Evolutionary conservation across 2,113 vertebrate species (phyloP).

Genomic region (Cygnus buccinator): DNA sequence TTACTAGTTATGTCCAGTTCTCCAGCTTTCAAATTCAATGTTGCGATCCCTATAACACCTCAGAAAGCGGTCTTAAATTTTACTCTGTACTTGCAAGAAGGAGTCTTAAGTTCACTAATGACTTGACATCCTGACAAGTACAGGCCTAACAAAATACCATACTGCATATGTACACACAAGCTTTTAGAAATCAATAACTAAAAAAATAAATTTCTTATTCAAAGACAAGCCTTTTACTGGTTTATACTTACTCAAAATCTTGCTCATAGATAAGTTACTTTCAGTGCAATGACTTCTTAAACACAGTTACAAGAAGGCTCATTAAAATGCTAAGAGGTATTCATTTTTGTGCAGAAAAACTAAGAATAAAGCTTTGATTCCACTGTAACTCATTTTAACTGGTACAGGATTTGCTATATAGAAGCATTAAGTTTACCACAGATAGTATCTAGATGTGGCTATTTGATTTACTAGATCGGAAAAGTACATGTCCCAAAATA

Average conservation of each 20-base stretch:
- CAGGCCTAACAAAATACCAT: not conserved
- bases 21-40: not conserved
- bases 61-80: not conserved
- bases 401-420: slow-evolving; percentile 3
- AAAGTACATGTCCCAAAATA: slow-evolving; percentile 49
- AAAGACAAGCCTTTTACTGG: slow-evolving; percentile 31
- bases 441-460: not conserved
- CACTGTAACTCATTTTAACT: not conserved
- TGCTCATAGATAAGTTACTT: slow-evolving; percentile 70
- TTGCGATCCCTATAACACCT: not conserved
- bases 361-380: slow-evolving; percentile 72
- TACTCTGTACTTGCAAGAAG: not conserved
- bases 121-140: not conserved
- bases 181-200: slow-evolving; percentile 58
- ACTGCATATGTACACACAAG: slow-evolving; percentile 28
- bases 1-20: not conserved
- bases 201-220: slow-evolving; percentile 54
- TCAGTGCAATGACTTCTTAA: slow-evolving; percentile 79
- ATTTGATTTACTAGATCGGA: not conserved
- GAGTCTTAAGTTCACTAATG: not conserved
- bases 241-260: slow-evolving; percentile 56
- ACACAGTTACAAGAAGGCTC: slow-evolving; percentile 76
- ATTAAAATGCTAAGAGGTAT: slow-evolving; percentile 81
- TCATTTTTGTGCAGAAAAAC: slow-evolving; percentile 73
- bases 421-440: slow-evolving; percentile 40